Percentiles rank a stretch among this genome's conserved stretches.
Conservation (phyloP, 2,113 vertebrate genomes). For the Pangasianodon gigas region DNA sequence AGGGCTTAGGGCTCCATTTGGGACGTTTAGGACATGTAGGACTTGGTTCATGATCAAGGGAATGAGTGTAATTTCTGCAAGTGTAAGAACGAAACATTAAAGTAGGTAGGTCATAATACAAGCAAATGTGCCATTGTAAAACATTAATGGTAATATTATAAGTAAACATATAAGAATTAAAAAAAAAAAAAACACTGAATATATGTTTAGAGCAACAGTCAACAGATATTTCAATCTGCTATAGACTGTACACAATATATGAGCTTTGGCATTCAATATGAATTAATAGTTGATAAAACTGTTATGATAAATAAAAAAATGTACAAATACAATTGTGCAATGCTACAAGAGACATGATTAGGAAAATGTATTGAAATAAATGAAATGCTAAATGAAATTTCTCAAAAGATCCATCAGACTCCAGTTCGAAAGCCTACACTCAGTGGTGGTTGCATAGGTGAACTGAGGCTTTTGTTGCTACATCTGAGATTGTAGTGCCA, state of each 20-base stretch:
- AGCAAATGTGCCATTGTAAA: not conserved
- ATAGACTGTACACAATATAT: conserved; percentile 54
- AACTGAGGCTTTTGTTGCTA: conserved; percentile 36
- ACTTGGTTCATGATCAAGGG: no score
- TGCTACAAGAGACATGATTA: conserved; percentile 43
- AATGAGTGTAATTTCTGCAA: not conserved
- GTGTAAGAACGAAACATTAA: not conserved
- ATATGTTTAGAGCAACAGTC: conserved; percentile 34
- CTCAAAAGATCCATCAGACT: not conserved
- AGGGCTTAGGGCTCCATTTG: not conserved
- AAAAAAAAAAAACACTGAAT: not conserved
- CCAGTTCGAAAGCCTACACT: conserved; percentile 10
- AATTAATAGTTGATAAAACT: conserved; percentile 56
- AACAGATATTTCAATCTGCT: conserved; percentile 39
- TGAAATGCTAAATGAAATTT: conserved; percentile 25
- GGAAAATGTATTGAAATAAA: conserved; percentile 39
- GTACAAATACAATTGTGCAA: conserved; percentile 44
- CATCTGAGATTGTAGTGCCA: conserved; percentile 34
- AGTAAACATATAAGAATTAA: not conserved
- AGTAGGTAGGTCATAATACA: not conserved
- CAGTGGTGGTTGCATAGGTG: conserved; percentile 57
- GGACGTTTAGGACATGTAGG: not conserved
- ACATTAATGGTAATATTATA: not conserved
- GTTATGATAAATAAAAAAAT: conserved; percentile 22
- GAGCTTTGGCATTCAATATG: conserved; percentile 65